These are phyloP conservation scores for Collichthys lucidus DNA, from an alignment of 2,113 vertebrate species.

Conservation along the genomic window DNA sequence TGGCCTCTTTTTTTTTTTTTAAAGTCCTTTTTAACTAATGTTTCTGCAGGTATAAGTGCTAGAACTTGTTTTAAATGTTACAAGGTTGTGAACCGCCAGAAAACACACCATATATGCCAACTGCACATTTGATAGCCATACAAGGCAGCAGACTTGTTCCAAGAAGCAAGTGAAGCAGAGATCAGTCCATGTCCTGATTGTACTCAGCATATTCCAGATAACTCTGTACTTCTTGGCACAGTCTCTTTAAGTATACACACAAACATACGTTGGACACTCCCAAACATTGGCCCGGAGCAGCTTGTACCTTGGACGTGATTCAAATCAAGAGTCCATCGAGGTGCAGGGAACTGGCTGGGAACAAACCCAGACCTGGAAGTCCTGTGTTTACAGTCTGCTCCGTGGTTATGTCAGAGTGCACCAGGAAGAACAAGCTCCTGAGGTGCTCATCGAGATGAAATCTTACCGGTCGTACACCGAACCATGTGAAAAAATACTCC, in stretches of 20 bases:
- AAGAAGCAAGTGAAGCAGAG: not conserved
- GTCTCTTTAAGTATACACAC: not conserved
- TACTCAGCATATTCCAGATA: not conserved
- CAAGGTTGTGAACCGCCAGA: too few species aligned
- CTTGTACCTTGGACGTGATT: constrained; percentile 59
- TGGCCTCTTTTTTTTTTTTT: too few species aligned
- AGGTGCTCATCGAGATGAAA: constrained; percentile 27
- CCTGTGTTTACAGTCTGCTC: constrained; percentile 74
- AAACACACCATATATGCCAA: not conserved
- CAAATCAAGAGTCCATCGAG: constrained; percentile 45
- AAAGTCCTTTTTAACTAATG: too few species aligned
- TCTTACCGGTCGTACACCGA: constrained; percentile 6
- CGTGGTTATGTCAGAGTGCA: constrained; percentile 49
- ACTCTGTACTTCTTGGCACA: not conserved
- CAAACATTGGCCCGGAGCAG: constrained; percentile 40
- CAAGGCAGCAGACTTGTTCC: not conserved
- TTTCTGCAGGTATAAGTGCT: too few species aligned
- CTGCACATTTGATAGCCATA: not conserved
- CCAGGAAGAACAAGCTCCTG: constrained; percentile 44
- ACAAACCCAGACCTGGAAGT: constrained; percentile 72
- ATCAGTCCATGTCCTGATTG: not conserved
- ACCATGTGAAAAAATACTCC: not conserved
- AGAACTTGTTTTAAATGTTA: too few species aligned
- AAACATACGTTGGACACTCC: constrained; percentile 36
- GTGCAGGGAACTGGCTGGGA: constrained; percentile 25